Base-by-base conservation (phyloP, 2,113 vertebrate species). In the Eudyptes chrysolophus region DNA sequence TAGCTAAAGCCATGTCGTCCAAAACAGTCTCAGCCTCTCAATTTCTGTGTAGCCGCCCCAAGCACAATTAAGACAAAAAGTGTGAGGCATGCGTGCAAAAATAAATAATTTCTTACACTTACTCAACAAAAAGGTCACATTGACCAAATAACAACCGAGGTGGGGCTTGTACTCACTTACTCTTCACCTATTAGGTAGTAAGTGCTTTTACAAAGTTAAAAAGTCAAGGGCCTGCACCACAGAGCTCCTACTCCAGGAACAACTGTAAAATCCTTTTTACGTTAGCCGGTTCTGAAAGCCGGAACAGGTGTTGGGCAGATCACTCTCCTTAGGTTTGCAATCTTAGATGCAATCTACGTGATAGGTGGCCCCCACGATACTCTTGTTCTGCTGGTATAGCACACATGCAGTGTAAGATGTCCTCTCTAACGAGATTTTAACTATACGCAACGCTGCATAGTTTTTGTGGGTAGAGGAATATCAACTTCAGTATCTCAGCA, bases 321-420 rank as follows among this genome's bases (percentile, higher is more conserved):
- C 32, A 24, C 8, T 7, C 14, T 46, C 34, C 36, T 69, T 15
- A 30, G 42, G 21, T 7, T 72, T 77, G 46, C 29, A 49, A 40
- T 32, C 32, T 71, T 7, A 49, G 42, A 36, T 51, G 32, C 13
- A 20, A 54, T 13, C n/a, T 66, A 14, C 0, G 1, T 2, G 3
- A 30, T 3, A 61, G 16, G 29, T 29, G 11, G 8, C 22, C 10
- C 4, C 68, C 27, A 27, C 2, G 0, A 17, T 18, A 16, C 27
- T 82, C 76, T 22, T 68, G 7, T 74, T 74, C 66, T 57, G 30
- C 25, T 29, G 4, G 40, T 9, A 9, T 4, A 42, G 51, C 57
- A 38, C 51, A 49, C 18, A 9, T 7, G 17, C 29, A 29, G n/a
- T 14, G 6, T 11, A 51, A 57, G 34, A n/a, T 42, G 36, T 49